Evolutionary conservation across 2,113 vertebrate genomes (phyloP).

Genomic region (Hipposideros armiger): DNA sequence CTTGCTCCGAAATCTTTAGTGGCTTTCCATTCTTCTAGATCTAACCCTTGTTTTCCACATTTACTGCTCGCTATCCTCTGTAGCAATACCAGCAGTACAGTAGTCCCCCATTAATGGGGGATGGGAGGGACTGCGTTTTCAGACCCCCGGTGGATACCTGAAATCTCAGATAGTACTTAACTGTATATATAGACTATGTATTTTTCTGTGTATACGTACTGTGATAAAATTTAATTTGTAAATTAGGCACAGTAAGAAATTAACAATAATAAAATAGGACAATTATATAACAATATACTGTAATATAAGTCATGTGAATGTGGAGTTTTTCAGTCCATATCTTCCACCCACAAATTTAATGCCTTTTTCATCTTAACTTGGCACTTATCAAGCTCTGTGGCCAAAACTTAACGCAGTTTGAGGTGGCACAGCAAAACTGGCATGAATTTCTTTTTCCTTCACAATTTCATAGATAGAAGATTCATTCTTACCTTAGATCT

Average conservation of each 20-base stretch:
- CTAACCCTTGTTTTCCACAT: neutral
- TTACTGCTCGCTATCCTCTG: neutral
- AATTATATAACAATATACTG: neutral
- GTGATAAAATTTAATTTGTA: neutral
- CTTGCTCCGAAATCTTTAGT: neutral
- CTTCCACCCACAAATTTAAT: neutral
- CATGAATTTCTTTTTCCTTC: neutral
- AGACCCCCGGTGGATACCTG: neutral
- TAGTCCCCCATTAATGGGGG: too few relatives aligned
- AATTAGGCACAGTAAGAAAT: neutral
- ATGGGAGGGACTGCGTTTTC: neutral
- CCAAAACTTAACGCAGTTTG: neutral
- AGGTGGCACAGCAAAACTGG: neutral
- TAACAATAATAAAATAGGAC: neutral
- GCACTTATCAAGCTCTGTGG: neutral
- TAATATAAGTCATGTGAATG: neutral
- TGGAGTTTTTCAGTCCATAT: neutral
- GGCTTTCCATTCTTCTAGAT: neutral
- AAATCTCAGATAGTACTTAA: neutral
- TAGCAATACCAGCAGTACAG: neutral
- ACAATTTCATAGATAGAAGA: neutral
- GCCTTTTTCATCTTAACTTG: neutral
- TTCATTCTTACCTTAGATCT: neutral
- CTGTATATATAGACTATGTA: neutral
- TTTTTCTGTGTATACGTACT: neutral